A percentile compares a stretch with the other conserved stretches of the same genome.
Evolutionary conservation across 2,797 vertebrate genomes (phyloP).

Genomic region (Mormyrops boulengeri): DNA sequence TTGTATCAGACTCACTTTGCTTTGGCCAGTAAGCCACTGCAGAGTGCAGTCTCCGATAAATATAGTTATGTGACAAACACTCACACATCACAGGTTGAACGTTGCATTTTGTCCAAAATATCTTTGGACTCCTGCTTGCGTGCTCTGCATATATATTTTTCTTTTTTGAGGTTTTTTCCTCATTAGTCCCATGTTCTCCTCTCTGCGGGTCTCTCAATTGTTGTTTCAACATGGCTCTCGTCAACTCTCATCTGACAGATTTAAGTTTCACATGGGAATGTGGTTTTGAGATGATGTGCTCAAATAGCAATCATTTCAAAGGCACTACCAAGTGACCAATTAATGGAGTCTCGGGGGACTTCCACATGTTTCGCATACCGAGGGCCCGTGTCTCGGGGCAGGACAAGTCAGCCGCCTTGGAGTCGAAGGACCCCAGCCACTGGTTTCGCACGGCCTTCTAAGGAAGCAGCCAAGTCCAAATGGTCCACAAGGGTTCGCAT

Average conservation of each 20-base stretch:
- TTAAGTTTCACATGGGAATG: slow-evolving; percentile 21
- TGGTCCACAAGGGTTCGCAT: neutral
- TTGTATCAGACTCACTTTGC: neutral
- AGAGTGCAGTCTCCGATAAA: neutral
- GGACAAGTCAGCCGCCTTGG: neutral
- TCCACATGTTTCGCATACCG: slow-evolving; percentile 9
- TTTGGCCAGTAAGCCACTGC: neutral
- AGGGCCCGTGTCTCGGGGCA: neutral
- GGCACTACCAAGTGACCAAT: neutral
- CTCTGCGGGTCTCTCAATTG: neutral
- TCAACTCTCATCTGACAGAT: neutral
- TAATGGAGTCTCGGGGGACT: neutral
- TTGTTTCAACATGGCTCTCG: neutral
- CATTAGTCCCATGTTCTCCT: too few species aligned
- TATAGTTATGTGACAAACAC: neutral
- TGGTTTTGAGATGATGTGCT: neutral
- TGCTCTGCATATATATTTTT: neutral
- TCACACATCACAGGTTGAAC: neutral
- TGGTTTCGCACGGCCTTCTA: neutral
- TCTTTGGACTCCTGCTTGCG: neutral
- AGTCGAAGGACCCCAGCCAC: neutral
- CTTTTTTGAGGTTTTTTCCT: neutral
- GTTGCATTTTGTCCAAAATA: neutral
- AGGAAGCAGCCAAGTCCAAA: neutral
- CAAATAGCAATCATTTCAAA: slow-evolving; percentile 13